Evolutionary conservation across 2,113 vertebrate genomes (phyloP).

Genomic region (Melanotaenia duboulayi): DNA sequence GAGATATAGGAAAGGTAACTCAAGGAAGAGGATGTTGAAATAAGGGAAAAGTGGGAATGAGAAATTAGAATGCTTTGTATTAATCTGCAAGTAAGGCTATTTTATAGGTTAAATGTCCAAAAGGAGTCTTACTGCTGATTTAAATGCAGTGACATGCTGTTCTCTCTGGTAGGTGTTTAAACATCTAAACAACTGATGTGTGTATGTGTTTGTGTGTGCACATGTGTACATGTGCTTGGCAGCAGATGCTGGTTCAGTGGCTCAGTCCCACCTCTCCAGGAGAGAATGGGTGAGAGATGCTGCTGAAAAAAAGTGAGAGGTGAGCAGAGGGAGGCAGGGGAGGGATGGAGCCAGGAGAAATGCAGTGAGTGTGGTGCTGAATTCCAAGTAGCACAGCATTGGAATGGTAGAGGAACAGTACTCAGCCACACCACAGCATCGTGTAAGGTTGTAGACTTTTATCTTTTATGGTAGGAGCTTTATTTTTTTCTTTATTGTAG

Average conservation of each 20-base stretch:
- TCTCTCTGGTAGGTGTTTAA: conserved; percentile 60
- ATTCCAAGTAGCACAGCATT: conserved; percentile 68
- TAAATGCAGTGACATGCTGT: conserved; percentile 44
- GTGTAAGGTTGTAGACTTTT: conserved; percentile 25
- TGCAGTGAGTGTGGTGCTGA: conserved; percentile 47
- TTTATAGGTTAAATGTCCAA: conserved; percentile 42
- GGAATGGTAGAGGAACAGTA: conserved; percentile 50
- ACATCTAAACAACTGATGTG: conserved; percentile 21
- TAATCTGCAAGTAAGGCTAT: conserved; percentile 23
- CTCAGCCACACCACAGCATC: conserved; percentile 41
- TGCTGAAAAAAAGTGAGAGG: conserved; percentile 49
- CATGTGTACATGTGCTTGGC: conserved; percentile 8
- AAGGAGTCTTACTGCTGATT: conserved; percentile 48
- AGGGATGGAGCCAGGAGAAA: conserved; percentile 46
- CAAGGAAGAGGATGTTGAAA: background rate
- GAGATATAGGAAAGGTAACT: background rate
- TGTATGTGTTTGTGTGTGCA: background rate
- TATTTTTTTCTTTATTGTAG: background rate
- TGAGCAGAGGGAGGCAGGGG: conserved; percentile 39
- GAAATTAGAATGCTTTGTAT: conserved; percentile 6
- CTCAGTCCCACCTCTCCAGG: conserved; percentile 69
- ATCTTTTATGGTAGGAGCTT: conserved; percentile 5
- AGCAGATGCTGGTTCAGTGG: conserved; percentile 71
- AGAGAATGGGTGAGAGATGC: conserved; percentile 54
- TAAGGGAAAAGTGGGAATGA: background rate